Conservation (phyloP, 92 coral and sea anemone genomes). For the Epizoanthus fatuus region DNA sequence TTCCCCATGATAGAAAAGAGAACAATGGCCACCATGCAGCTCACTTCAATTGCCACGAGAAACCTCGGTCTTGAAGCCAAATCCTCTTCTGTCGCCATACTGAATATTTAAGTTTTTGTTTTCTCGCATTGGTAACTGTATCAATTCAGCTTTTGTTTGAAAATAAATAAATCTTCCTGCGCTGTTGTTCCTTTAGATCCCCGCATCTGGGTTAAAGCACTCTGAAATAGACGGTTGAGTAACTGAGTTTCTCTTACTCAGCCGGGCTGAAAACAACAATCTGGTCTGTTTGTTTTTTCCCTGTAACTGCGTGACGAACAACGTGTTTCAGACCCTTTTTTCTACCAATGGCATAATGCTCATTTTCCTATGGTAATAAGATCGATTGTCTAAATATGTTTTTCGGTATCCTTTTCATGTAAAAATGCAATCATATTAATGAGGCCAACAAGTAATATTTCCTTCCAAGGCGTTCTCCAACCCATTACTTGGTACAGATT, state of each 20-base stretch:
- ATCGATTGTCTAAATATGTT: not conserved
- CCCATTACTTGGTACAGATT: not conserved
- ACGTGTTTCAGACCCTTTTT: not conserved
- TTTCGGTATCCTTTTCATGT: not conserved
- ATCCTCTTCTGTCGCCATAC: constrained; percentile 48
- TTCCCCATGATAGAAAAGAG: constrained; percentile 61
- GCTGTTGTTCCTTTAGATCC: not conserved
- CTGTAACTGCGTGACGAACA: not conserved
- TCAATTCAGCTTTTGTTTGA: constrained; percentile 7
- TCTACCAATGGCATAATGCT: not conserved
- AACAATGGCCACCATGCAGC: constrained; percentile 47
- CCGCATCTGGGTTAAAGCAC: not conserved
- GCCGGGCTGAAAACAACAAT: not conserved
- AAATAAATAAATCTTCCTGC: not conserved
- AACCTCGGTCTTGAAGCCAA: constrained; percentile 57
- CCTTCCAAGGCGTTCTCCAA: not conserved
- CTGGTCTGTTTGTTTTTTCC: not conserved
- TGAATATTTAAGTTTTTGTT: not conserved
- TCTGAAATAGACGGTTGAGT: not conserved
- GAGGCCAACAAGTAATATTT: not conserved
- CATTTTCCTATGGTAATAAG: not conserved
- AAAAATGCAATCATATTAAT: no score
- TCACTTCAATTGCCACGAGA: constrained; percentile 65
- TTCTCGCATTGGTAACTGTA: not conserved
- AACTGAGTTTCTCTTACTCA: not conserved